Conservation (phyloP, 2,113 vertebrate genomes). For the Lasiurus borealis region DNA sequence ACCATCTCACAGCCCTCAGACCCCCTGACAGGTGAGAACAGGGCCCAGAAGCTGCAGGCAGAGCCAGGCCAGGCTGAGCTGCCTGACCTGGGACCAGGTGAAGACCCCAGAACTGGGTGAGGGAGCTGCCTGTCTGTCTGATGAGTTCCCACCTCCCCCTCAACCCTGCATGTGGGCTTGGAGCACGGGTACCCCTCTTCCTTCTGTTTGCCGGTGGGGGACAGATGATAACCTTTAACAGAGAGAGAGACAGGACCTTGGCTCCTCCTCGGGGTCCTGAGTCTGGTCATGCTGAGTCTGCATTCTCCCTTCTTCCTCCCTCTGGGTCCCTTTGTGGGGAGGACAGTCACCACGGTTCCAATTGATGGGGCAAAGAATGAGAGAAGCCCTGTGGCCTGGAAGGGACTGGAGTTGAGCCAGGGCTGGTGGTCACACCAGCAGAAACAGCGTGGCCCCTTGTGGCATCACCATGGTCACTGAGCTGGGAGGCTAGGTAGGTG, state of each 20-base stretch:
- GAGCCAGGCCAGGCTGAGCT: not conserved
- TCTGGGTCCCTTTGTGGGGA: not conserved
- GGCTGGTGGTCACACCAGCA: too few relatives aligned
- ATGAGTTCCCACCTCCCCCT: too few relatives aligned
- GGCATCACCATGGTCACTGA: not conserved
- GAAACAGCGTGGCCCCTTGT: not conserved
- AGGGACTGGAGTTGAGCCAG: accelerated
- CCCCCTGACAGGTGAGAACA: not conserved
- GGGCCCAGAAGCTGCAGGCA: accelerated
- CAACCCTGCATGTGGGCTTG: not conserved
- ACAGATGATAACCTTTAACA: not conserved
- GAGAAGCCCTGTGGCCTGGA: not conserved
- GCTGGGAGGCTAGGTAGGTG: not conserved
- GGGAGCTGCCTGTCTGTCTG: not conserved
- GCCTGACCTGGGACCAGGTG: not conserved
- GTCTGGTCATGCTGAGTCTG: not conserved
- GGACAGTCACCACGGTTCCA: not conserved
- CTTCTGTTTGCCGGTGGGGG: not conserved
- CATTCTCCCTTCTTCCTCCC: accelerated
- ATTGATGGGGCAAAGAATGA: accelerated
- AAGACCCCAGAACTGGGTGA: not conserved
- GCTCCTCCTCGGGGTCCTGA: not conserved
- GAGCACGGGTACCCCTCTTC: not conserved
- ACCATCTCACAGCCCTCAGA: accelerated
- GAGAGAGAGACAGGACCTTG: not conserved